Conservation (phyloP, 2,797 vertebrate genomes). For the Hemibagrus guttatus region DNA sequence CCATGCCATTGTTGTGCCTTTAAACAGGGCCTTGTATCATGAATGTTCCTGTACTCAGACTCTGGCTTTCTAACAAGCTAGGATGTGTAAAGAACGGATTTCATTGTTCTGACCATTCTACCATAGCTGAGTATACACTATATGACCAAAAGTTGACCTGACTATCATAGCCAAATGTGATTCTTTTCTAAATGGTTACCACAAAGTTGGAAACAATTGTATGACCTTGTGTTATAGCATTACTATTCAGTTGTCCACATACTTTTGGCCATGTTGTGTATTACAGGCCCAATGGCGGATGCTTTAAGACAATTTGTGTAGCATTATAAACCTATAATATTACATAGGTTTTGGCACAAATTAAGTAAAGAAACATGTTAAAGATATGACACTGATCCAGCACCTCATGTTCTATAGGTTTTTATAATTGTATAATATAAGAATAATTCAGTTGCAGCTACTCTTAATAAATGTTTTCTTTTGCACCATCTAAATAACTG, state of each 20-base stretch:
- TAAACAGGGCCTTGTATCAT: background rate
- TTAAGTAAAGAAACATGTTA: background rate
- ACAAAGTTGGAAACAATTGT: background rate
- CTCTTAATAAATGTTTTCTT: background rate
- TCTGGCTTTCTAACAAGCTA: background rate
- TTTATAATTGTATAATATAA: background rate
- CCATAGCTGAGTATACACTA: background rate
- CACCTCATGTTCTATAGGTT: background rate
- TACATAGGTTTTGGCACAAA: background rate
- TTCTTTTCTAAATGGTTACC: background rate
- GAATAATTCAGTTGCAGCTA: background rate
- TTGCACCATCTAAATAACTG: background rate
- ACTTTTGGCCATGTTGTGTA: background rate
- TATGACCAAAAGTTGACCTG: background rate
- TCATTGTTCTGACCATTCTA: background rate
- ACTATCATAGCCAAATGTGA: background rate
- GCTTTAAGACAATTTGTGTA: background rate
- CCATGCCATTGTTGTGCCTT: background rate
- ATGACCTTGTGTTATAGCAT: background rate
- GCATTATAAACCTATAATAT: background rate
- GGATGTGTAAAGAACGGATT: background rate
- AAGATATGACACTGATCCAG: background rate
- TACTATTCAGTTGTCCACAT: background rate
- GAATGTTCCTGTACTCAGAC: background rate
- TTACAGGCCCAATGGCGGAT: background rate